These are phyloP conservation scores for Dufourea novaeangliae DNA, from an alignment of 1,140 invertebrate genomes.

Conservation along the genomic window DNA sequence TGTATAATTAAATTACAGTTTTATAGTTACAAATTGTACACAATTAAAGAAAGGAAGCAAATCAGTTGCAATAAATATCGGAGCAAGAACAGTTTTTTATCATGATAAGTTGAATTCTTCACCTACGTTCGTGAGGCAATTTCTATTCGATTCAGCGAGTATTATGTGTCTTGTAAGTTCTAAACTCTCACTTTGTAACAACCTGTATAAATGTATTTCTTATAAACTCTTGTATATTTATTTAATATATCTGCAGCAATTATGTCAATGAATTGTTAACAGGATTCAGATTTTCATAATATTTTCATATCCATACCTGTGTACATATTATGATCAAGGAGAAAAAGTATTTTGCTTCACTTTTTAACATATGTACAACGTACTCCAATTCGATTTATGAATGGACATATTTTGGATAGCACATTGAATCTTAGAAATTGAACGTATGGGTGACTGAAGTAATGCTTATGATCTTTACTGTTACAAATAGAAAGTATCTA, in stretches of 20 bases:
- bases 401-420: background rate
- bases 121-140: background rate
- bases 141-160: background rate
- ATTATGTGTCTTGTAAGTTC: background rate
- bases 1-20: no score
- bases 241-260: constrained; percentile 52
- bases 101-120: background rate
- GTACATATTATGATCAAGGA: background rate
- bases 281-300: constrained; percentile 53
- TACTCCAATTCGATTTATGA: no score
- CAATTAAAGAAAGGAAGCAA: background rate
- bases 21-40: background rate
- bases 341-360: background rate
- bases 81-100: no score
- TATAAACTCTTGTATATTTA: constrained; percentile 56
- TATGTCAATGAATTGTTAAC: constrained; percentile 51
- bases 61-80: no score
- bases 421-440: background rate
- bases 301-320: background rate
- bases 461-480: background rate
- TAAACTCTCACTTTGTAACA: background rate
- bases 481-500: background rate
- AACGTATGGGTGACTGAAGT: background rate
- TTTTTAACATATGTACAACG: no score
- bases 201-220: constrained; percentile 48